Conservation (phyloP, 2,113 vertebrate genomes). For the Calidris pygmaea region DNA sequence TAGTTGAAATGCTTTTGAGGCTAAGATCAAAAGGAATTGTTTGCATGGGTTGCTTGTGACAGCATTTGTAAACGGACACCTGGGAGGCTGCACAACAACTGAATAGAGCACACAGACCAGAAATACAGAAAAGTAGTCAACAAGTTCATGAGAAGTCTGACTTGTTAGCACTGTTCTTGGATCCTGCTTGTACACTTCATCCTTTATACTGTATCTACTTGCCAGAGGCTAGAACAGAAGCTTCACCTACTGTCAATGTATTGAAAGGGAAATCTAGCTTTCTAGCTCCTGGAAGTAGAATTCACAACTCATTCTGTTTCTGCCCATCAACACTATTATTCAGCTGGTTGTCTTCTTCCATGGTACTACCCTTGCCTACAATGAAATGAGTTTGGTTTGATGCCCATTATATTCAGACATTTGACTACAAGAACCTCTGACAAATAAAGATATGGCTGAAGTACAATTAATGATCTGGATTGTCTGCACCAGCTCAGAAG, state of each 20-base stretch:
- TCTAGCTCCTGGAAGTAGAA: not conserved
- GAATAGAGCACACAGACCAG: not conserved
- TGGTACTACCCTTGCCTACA: rapidly evolving
- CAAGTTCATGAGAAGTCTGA: not conserved
- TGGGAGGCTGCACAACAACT: not conserved
- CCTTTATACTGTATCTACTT: not conserved
- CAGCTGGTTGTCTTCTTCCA: not conserved
- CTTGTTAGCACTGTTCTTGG: not conserved
- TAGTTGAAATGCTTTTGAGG: not conserved
- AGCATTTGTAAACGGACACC: not conserved
- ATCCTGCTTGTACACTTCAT: not conserved
- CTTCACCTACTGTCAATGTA: not conserved
- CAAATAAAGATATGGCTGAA: not conserved
- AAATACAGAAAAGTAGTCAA: not conserved
- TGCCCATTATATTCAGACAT: not conserved
- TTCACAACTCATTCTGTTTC: not conserved
- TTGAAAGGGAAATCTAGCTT: not conserved
- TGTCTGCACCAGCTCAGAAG: not conserved
- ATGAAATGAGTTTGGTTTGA: not conserved
- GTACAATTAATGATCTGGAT: not conserved
- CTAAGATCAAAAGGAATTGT: not conserved
- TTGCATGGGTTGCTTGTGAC: not conserved
- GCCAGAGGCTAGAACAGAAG: not conserved
- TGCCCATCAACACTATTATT: not conserved
- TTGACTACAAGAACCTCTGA: not conserved